phyloP scores from a whole-genome alignment of 2,888 invertebrate genomes.

The Lucinisca nassula region DNA sequence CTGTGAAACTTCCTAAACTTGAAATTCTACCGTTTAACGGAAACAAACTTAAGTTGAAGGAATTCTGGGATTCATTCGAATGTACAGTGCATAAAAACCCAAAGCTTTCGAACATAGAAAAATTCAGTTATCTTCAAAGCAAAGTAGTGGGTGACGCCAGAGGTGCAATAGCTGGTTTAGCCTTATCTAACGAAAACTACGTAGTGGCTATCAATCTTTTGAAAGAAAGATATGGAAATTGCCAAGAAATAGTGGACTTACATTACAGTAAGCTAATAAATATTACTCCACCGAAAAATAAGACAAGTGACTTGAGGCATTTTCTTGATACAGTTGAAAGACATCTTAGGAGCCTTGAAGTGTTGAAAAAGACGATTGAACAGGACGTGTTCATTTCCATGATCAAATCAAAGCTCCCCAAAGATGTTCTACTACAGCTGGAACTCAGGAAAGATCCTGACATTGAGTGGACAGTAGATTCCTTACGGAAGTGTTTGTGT shows the following conservation, averaged over 20 bases:
- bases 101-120: neutral
- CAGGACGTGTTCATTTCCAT: constrained; percentile 30
- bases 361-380: neutral
- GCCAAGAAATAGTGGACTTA: neutral
- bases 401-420: constrained; percentile 10
- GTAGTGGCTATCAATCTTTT: neutral
- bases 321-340: constrained; percentile 5
- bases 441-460: neutral
- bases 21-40: neutral
- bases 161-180: neutral
- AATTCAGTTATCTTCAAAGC: neutral
- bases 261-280: neutral
- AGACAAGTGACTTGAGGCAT: neutral
- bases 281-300: neutral
- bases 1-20: neutral
- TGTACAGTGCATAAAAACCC: neutral
- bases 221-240: neutral
- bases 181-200: neutral
- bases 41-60: neutral
- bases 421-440: neutral
- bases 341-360: constrained; percentile 35
- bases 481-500: neutral
- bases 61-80: constrained; percentile 11
- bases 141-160: neutral
- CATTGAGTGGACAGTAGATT: neutral